phyloP scores from a whole-genome alignment of 2,888 invertebrate genomes.

The Linnaemya tessellans region DNA sequence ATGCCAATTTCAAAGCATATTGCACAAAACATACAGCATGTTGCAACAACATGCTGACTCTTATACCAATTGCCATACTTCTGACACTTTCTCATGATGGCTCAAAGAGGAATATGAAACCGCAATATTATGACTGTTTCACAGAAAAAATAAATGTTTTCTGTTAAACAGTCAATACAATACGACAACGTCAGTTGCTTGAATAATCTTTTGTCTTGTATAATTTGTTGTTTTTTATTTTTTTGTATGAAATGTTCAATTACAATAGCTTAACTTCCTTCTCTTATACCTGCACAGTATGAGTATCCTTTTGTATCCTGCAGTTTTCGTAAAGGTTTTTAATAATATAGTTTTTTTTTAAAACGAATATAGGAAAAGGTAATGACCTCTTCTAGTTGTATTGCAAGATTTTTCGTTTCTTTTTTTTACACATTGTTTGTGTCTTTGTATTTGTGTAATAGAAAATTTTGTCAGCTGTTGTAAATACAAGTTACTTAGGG shows the following conservation, averaged over 20 bases:
- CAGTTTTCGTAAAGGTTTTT: constrained; percentile 41
- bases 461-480: constrained; percentile 62
- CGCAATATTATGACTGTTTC: constrained; percentile 66
- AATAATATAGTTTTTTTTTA: not conserved
- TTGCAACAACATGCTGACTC: constrained; percentile 42
- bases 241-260: constrained; percentile 2
- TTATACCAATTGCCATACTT: constrained; percentile 54
- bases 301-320: constrained; percentile 42
- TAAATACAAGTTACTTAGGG: constrained; percentile 7
- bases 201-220: constrained; percentile 19
- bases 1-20: constrained; percentile 4
- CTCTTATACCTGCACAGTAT: not conserved
- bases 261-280: constrained; percentile 29
- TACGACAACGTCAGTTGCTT: constrained; percentile 45
- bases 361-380: constrained; percentile 45
- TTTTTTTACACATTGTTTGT: not conserved
- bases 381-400: constrained; percentile 43
- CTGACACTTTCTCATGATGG: constrained; percentile 62
- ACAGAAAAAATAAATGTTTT: constrained; percentile 27
- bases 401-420: not conserved
- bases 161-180: constrained; percentile 1
- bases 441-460: constrained; percentile 2
- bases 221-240: constrained; percentile 32
- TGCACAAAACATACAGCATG: constrained; percentile 33
- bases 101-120: constrained; percentile 33